Base-by-base conservation (phyloP, 2,797 vertebrate genomes). In the Crocidura indochinensis region DNA sequence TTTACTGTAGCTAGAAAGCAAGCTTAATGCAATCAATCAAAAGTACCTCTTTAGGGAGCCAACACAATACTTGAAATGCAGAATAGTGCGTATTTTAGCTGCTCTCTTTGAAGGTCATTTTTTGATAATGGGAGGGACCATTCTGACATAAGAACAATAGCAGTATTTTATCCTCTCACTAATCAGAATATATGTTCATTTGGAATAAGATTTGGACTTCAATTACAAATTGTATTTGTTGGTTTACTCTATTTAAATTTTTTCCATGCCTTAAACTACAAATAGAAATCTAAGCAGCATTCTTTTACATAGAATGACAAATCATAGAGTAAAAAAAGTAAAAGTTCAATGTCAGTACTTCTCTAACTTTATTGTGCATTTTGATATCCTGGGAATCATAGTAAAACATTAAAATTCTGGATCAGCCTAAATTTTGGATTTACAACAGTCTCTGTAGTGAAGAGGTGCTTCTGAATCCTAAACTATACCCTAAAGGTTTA, bases 201-300 rank as follows among this genome's bases (percentile, higher is more conserved):
- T 94, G 88, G 46, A 83, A 8, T 56, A 49, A 74, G 53, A 69
- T 8, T 62, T 84, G 22, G 31, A 56, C 56, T 9, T 84, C 75
- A 92, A 44, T 71, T 72, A 90, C 29, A 47, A 84, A 92, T 91
- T 76, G 47, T 90, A 51, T 87, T 90, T 60, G 29, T 64, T 88
- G 69, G 6, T 77, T 38, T 87, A 51, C 69, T 89, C 31, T 87
- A 56, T 84, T 90, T 71, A 15, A 74, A 6, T 91, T 91, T 77
- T 88, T 46, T 88, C 69, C 84, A 8, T 94, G 87, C 47, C 38
- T 91, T 65, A 62, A 86, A 71, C 46, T 96, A 90, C 87, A 87
- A 62, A 93, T 80, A 88, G 80, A 72, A 88, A 92, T 95, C 93
- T 91, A 95, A 94, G 77, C 82, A 97, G 29, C 60, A 82, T 83